A percentile compares a stretch with the other conserved stretches of the same genome.
phyloP scores from a whole-genome alignment of 2,113 vertebrate species.

The Hepsetus odoe region DNA sequence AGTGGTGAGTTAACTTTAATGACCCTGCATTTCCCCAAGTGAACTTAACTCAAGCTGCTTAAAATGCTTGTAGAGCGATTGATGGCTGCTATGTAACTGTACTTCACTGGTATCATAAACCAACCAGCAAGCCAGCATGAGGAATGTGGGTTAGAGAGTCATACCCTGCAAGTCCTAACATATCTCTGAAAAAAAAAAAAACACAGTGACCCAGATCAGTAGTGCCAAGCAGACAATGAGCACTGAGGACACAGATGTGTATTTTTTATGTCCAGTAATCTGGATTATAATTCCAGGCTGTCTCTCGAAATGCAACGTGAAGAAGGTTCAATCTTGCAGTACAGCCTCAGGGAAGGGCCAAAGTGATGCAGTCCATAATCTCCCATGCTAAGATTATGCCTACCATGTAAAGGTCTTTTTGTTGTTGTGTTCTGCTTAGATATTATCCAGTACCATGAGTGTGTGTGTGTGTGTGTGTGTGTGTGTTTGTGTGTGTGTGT shows the following conservation, averaged over 20 bases:
- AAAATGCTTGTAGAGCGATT: neutral
- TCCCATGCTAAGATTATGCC: neutral
- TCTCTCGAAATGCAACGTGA: constrained; percentile 28
- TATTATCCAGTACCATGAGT: neutral
- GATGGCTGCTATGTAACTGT: neutral
- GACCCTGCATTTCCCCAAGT: neutral
- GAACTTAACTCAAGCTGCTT: neutral
- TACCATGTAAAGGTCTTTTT: neutral
- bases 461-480: neutral
- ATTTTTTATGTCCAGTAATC: constrained; percentile 62
- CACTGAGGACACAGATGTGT: constrained; percentile 54
- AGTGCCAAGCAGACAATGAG: constrained; percentile 62
- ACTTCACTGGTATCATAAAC: neutral
- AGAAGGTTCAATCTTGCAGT: constrained; percentile 20
- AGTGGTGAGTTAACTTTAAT: neutral
- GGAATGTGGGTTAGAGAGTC: constrained; percentile 72
- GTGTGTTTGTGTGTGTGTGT: neutral
- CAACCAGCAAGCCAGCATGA: constrained; percentile 1
- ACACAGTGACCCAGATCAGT: constrained; percentile 71
- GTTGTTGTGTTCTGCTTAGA: neutral
- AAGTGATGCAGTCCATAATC: constrained; percentile 15
- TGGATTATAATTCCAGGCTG: constrained; percentile 53
- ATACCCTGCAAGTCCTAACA: constrained; percentile 53
- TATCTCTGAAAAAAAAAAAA: constrained; percentile 48
- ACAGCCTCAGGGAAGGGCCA: neutral